These are phyloP conservation scores for Megalops atlanticus DNA, from an alignment of 2,113 vertebrate genomes.

Conservation along the genomic window DNA sequence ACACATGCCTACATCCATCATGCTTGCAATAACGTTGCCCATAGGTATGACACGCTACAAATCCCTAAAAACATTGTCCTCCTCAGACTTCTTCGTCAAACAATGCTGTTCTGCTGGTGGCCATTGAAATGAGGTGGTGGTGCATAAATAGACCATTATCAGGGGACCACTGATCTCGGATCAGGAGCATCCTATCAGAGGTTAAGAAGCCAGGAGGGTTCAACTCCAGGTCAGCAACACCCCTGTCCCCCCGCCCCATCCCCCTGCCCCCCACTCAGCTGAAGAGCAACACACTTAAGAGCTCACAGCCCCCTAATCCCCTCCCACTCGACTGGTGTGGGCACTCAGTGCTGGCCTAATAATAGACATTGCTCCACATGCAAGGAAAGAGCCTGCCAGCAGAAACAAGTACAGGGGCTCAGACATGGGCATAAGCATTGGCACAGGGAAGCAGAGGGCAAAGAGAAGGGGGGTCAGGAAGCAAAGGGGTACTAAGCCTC, in stretches of 20 bases:
- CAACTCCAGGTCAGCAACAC: not conserved
- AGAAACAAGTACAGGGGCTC: too few species aligned
- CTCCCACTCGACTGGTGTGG: constrained; percentile 3
- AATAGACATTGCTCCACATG: constrained; percentile 15
- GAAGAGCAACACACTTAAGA: not conserved
- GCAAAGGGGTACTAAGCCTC: not conserved
- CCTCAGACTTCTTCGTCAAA: not conserved
- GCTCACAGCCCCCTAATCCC: constrained; percentile 17
- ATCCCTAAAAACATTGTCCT: not conserved
- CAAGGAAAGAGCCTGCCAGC: not conserved
- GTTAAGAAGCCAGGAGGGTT: not conserved
- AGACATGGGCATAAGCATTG: too few species aligned
- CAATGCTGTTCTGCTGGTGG: not conserved
- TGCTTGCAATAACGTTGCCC: not conserved
- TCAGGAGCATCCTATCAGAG: not conserved
- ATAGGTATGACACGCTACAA: not conserved
- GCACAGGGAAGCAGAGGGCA: not conserved
- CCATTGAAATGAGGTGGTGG: not conserved
- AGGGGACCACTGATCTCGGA: not conserved
- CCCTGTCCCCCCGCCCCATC: too few species aligned
- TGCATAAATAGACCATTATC: not conserved
- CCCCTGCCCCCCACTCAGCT: not conserved
- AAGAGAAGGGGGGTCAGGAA: not conserved
- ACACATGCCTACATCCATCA: not conserved
- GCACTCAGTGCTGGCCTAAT: constrained; percentile 24